A percentile compares a stretch with the other conserved stretches of the same genome.
Conservation (phyloP, 1,140 invertebrate species). For the Rhopalosiphum maidis region DNA sequence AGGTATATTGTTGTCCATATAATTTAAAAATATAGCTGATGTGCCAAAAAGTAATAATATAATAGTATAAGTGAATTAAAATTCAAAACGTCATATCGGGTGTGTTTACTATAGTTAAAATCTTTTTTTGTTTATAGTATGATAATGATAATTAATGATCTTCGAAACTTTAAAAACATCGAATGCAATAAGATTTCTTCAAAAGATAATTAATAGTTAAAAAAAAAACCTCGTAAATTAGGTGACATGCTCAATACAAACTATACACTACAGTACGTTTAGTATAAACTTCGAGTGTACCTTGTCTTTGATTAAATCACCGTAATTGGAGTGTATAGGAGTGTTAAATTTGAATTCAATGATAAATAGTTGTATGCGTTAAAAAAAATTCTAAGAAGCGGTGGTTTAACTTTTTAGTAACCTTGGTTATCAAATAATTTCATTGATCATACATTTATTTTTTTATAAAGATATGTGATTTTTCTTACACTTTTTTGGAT, state of each 20-base stretch:
- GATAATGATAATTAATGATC: not conserved
- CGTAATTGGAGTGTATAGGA: no score
- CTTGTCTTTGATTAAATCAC: no score
- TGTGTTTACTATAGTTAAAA: not conserved
- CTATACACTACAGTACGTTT: no score
- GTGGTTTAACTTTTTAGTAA: no score
- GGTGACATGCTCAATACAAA: not conserved
- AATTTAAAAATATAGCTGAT: not conserved
- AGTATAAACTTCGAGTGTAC: no score
- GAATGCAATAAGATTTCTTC: not conserved
- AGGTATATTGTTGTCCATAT: not conserved
- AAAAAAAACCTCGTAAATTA: not conserved
- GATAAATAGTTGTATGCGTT: no score
- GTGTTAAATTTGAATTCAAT: no score
- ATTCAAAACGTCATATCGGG: not conserved
- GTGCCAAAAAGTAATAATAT: not conserved
- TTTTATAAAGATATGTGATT: no score
- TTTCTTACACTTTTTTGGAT: not conserved
- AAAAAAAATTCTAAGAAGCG: no score
- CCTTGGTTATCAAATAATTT: no score
- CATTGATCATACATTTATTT: no score
- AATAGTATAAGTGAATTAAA: no score
- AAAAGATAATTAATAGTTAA: not conserved
- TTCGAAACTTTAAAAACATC: not conserved
- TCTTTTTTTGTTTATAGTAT: not conserved